Evolutionary conservation across 2,113 vertebrate species (phyloP).

Genomic region (Pedetes capensis): DNA sequence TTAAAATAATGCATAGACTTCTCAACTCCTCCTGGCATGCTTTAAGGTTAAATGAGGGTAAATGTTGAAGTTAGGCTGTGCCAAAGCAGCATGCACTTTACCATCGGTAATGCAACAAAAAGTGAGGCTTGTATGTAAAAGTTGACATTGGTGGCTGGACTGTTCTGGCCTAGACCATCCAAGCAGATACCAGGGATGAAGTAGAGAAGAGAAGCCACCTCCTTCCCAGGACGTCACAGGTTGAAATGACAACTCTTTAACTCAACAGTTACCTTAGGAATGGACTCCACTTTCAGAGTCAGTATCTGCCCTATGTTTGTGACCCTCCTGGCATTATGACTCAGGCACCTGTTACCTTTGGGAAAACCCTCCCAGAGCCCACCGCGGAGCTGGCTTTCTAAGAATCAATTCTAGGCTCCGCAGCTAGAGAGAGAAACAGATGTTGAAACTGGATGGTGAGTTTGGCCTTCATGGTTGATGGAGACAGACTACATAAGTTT

Average conservation of each 20-base stretch:
- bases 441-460: neutral
- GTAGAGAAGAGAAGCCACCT: neutral
- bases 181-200: neutral
- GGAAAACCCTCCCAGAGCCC: neutral
- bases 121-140: neutral
- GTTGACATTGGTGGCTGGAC: no score
- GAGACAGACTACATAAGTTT: no score
- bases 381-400: accelerated
- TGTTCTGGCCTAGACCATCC: neutral
- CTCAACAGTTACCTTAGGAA: neutral
- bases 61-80: neutral
- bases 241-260: neutral
- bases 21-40: neutral
- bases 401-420: neutral
- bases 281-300: neutral
- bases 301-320: neutral
- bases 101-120: neutral
- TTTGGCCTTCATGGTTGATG: neutral
- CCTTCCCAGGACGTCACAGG: neutral
- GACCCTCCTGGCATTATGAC: neutral
- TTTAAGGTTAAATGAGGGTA: neutral
- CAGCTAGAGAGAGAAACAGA: neutral
- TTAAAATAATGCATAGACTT: neutral
- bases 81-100: accelerated
- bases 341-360: no score